phyloP scores from a whole-genome alignment of 2,888 invertebrate genomes.

The Zeuzera pyrina region DNA sequence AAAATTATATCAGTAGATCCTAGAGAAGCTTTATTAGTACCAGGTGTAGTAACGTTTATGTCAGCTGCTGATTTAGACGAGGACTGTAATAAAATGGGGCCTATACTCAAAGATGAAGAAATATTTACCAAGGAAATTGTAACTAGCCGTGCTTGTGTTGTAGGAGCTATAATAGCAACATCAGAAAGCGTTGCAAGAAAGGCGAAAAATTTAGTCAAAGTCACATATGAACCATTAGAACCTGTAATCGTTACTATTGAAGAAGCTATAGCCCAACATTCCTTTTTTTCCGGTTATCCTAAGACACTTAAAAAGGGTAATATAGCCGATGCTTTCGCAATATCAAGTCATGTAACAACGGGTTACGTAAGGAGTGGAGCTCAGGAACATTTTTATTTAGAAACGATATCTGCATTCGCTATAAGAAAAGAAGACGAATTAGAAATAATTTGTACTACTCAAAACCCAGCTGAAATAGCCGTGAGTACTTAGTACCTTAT shows the following conservation, averaged over 20 bases:
- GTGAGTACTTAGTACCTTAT: slow-evolving; percentile 48
- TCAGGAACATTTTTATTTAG: slow-evolving; percentile 94
- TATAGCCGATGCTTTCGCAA: slow-evolving; percentile 75
- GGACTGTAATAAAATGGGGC: slow-evolving; percentile 77
- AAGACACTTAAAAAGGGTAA: slow-evolving; percentile 76
- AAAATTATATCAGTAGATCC: slow-evolving; percentile 84
- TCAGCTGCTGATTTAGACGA: slow-evolving; percentile 82
- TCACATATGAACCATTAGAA: slow-evolving; percentile 83
- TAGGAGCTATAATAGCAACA: slow-evolving; percentile 85
- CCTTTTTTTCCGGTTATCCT: slow-evolving; percentile 75
- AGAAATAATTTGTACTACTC: slow-evolving; percentile 85
- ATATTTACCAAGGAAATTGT: slow-evolving; percentile 84
- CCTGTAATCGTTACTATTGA: slow-evolving; percentile 90
- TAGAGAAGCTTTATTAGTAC: slow-evolving; percentile 77
- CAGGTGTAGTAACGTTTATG: slow-evolving; percentile 85
- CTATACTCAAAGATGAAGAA: slow-evolving; percentile 85
- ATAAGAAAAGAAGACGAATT: slow-evolving; percentile 87
- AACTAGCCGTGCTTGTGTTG: slow-evolving; percentile 82
- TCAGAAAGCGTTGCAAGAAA: slow-evolving; percentile 83
- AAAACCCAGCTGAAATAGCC: slow-evolving; percentile 83
- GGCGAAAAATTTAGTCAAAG: slow-evolving; percentile 82
- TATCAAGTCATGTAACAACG: slow-evolving; percentile 77
- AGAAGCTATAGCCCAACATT: slow-evolving; percentile 83
- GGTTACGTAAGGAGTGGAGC: slow-evolving; percentile 82
- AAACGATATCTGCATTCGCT: slow-evolving; percentile 79